Base-by-base conservation (phyloP, 1,140 invertebrate genomes). In the Heliconius melpomene region DNA sequence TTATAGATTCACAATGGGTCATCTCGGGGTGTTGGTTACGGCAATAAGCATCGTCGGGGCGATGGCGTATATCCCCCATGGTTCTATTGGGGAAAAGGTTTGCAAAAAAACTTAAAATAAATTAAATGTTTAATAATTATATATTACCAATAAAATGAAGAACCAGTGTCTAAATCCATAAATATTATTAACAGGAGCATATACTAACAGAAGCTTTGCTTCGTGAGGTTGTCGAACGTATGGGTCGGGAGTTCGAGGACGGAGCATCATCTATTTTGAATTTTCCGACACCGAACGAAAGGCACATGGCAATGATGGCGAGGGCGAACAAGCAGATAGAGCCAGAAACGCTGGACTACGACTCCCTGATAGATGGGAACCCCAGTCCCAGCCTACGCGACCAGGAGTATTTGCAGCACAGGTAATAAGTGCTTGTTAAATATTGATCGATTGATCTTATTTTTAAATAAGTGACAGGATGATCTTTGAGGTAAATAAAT, bases 361-460 rank as follows among this genome's bases (percentile, higher is more conserved):
- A 97, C 71, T 95, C 95, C 1, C 87, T 96, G 13, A 95, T 96
- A 52, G 96, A 95, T 20, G 95, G 94, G 16, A 96, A 96, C 85
- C 95, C 96, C 1, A 96, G 96, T 91, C 97, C 97, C 2, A 97
- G 97, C 82, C 95, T 98, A 57, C 95, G 98, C 18, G 98, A 99
- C 91, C 97, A 98, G 83, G 98, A 99, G 88, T 98, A 98, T 88
- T 86, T 99, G 77, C 97, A 98, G 85, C 98, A 99, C 88, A 98
- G 94, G 94, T 95, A 20, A 87, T 29, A 16, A 80, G 26, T 38
- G 13, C 9, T 36, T 38, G 18, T 54, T 60, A 26, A n/a, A n/a
- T 60, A 52, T 20, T 46, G 13, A 16, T 46, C 32, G 3, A 36
- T 36, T 36, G 1, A 16, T 46, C 13, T 16, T 16, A 46, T 46